Percentiles rank a stretch among this genome's conserved stretches.
Evolutionary conservation across 2,797 vertebrate species (phyloP).

Genomic region (Ctenosaura bakeri): DNA sequence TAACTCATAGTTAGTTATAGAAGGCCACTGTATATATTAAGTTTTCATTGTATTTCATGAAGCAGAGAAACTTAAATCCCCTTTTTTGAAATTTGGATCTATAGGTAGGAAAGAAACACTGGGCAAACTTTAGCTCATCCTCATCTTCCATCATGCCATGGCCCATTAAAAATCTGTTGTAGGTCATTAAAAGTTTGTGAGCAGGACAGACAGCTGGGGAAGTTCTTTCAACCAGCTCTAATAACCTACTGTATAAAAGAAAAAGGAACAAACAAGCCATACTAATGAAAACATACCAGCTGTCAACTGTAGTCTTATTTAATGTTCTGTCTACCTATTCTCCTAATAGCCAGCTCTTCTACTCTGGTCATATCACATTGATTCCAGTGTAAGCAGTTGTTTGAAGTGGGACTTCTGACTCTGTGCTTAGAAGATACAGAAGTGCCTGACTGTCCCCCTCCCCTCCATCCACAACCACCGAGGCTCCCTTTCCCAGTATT

Average conservation of each 20-base stretch:
- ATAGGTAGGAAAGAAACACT: neutral
- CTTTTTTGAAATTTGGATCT: neutral
- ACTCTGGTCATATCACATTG: neutral
- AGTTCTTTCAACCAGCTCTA: neutral
- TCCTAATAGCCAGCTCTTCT: neutral
- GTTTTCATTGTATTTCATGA: constrained; percentile 1
- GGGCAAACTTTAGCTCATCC: neutral
- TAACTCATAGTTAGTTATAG: neutral
- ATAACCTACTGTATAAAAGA: neutral
- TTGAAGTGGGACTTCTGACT: neutral
- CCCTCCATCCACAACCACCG: neutral
- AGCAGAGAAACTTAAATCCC: neutral
- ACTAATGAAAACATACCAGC: neutral
- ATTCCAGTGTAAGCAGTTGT: neutral
- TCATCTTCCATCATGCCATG: neutral
- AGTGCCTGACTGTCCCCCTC: too few species aligned
- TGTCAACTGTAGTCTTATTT: neutral
- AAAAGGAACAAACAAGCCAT: neutral
- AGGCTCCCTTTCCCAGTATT: neutral
- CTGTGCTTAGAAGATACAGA: neutral
- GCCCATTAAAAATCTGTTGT: neutral
- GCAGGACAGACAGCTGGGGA: neutral
- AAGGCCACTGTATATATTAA: neutral
- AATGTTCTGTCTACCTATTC: neutral
- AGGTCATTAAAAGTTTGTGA: neutral